Base-by-base conservation (phyloP, 2,113 vertebrate species). In the Callipepla squamata region DNA sequence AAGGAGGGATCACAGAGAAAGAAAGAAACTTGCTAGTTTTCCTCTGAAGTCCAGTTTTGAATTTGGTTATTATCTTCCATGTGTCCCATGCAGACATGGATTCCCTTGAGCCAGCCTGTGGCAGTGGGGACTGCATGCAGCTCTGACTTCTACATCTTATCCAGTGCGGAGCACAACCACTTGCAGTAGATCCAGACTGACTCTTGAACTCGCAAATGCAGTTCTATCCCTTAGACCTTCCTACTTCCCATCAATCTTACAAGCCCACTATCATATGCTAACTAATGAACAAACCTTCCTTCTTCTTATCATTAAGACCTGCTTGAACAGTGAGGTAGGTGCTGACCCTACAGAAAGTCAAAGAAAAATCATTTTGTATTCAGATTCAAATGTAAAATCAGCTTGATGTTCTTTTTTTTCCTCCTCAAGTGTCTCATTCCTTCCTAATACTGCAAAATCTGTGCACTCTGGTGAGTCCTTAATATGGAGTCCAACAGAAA, bases 341-440 rank as follows among this genome's bases (percentile, higher is more conserved):
- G 77, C 73, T 84, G 80, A 84, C n/a, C 77, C 58, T 66, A 45
- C 84, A 87, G 84, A 55, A 95, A 36, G 84, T 63, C 67, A 47
- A 83, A 77, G 81, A 65, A 75, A 93, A 93, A 92, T 65, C 0
- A 2, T 44, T 95, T 80, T 88, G 83, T 80, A 66, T 90, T 81
- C 70, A 59, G 61, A 70, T 55, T 42, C 81, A 92, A 77, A 77
- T 70, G 55, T 48, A 70, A 91, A 87, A 85, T 74, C 79, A 77
- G 38, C 75, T 67, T 15, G 51, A 45, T 70, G 42, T 72, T 91
- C 91, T 87, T 76, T 58, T 92, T 47, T 47, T 83, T 50, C 38
- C 38, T 80, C 73, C 11, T 20, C 65, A 85, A 36, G 34, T 2
- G 2, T 45, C 34, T 48, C 53, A 2, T 73, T 55, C 78, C 50